Conservation (phyloP, 2,888 invertebrate genomes). For the Ophion slaviceki region DNA sequence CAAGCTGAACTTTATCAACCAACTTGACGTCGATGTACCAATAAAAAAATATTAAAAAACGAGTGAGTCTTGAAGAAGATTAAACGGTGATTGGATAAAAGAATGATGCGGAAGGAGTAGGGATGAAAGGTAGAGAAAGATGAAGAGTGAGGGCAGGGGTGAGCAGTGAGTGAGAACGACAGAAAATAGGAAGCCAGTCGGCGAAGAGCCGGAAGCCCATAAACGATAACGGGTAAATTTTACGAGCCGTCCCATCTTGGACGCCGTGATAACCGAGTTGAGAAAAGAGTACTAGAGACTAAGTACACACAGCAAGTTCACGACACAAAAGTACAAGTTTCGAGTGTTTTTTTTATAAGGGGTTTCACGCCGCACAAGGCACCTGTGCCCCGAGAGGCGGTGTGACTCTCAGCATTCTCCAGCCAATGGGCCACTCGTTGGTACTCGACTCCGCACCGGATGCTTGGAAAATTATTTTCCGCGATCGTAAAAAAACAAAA, state of each 20-base stretch:
- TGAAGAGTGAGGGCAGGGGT: not conserved
- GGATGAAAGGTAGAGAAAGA: conserved; percentile 15
- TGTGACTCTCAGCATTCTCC: conserved; percentile 25
- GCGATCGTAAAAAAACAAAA: conserved; percentile 33
- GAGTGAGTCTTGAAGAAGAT: not conserved
- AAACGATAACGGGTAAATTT: conserved; percentile 69
- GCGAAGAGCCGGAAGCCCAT: conserved; percentile 47
- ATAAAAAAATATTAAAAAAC: not conserved
- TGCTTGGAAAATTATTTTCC: conserved; percentile 51
- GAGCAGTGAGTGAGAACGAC: conserved; percentile 21
- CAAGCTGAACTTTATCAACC: no score
- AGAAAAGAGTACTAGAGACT: conserved; percentile 29
- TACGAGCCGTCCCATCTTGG: conserved; percentile 63
- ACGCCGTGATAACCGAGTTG: conserved; percentile 63
- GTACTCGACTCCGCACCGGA: conserved; percentile 35
- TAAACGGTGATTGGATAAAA: not conserved
- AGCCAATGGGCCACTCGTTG: conserved; percentile 20
- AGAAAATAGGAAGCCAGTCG: conserved; percentile 35
- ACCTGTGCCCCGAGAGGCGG: conserved; percentile 21
- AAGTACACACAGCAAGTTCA: conserved; percentile 41
- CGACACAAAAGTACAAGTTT: conserved; percentile 55
- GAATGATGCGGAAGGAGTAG: not conserved
- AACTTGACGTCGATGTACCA: not conserved
- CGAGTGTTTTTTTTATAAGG: conserved; percentile 34
- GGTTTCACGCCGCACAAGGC: conserved; percentile 29